Evolutionary conservation across 2,888 invertebrate genomes (phyloP).

Genomic region (Lochmaea crataegi): DNA sequence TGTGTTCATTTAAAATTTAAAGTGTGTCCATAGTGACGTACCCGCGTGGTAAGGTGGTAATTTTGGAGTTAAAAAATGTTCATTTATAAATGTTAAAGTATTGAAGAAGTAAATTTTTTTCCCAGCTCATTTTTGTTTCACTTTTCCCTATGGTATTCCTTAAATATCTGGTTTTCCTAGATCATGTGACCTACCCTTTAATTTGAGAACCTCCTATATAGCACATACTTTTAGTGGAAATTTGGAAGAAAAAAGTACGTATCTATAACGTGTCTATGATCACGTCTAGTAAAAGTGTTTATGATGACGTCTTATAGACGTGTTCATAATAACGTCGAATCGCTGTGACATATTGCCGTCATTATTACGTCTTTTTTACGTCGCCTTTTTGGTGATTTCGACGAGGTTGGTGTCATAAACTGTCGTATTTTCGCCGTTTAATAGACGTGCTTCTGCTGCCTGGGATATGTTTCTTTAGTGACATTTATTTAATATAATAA

Average conservation of each 20-base stretch:
- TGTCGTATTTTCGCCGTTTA: too few species aligned
- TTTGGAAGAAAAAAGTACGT: constrained; percentile 18
- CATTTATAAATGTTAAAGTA: background rate
- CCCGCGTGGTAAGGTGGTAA: too few species aligned
- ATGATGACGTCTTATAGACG: constrained; percentile 19
- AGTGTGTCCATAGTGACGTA: too few species aligned
- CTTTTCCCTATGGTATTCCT: constrained; percentile 16
- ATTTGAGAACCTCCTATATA: too few species aligned
- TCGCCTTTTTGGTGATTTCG: too few species aligned
- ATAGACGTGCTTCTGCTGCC: too few species aligned
- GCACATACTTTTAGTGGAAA: constrained; percentile 17
- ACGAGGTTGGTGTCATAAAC: too few species aligned
- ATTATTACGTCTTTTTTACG: too few species aligned
- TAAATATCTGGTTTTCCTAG: constrained; percentile 8
- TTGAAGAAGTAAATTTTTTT: background rate
- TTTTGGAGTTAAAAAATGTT: background rate
- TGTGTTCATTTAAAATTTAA: too few species aligned
- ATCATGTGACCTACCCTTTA: constrained; percentile 17
- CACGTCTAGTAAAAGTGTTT: constrained; percentile 14
- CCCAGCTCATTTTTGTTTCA: constrained; percentile 21
- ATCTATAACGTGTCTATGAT: constrained; percentile 21
- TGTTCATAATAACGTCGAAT: constrained; percentile 26
- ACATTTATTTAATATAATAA: too few species aligned
- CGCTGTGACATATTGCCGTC: constrained; percentile 29
- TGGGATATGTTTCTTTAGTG: too few species aligned